Evolutionary conservation across 2,113 vertebrate species (phyloP).

Genomic region (Sinocyclocheilus rhinocerous): DNA sequence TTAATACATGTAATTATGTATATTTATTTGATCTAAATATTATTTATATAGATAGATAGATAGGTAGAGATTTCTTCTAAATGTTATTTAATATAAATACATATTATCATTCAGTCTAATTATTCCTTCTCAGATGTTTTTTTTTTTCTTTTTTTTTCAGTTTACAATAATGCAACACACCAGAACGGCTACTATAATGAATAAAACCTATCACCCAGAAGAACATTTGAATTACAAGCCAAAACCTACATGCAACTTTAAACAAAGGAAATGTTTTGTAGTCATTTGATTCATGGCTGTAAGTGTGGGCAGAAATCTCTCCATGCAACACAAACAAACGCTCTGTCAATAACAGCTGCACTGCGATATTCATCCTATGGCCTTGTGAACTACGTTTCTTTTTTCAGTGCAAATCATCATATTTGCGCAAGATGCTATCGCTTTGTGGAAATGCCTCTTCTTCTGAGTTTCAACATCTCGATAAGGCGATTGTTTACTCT

Average conservation of each 20-base stretch:
- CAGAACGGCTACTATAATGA: not conserved
- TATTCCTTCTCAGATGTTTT: not conserved
- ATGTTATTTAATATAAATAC: too few species aligned
- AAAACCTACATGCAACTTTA: not conserved
- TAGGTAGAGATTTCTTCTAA: too few species aligned
- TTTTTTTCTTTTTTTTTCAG: not conserved
- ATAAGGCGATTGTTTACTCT: conserved; percentile 47
- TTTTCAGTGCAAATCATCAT: conserved; percentile 33
- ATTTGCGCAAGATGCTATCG: conserved; percentile 56
- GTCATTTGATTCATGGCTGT: conserved; percentile 10
- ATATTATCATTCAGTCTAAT: not conserved
- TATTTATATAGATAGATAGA: too few species aligned
- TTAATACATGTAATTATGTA: not conserved
- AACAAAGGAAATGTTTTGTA: not conserved
- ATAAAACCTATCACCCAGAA: not conserved
- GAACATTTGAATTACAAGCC: not conserved
- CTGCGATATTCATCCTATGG: conserved; percentile 37
- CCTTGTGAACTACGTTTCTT: conserved; percentile 32
- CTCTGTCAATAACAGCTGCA: conserved; percentile 33
- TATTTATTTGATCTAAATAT: too few species aligned
- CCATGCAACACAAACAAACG: conserved; percentile 45
- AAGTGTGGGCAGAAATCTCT: conserved; percentile 37
- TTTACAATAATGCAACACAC: not conserved
- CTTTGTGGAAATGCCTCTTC: conserved; percentile 45
- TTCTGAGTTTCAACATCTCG: conserved; percentile 44